Evolutionary conservation across 1,140 invertebrate genomes (phyloP).

Genomic region (Oryctes rhinoceros): DNA sequence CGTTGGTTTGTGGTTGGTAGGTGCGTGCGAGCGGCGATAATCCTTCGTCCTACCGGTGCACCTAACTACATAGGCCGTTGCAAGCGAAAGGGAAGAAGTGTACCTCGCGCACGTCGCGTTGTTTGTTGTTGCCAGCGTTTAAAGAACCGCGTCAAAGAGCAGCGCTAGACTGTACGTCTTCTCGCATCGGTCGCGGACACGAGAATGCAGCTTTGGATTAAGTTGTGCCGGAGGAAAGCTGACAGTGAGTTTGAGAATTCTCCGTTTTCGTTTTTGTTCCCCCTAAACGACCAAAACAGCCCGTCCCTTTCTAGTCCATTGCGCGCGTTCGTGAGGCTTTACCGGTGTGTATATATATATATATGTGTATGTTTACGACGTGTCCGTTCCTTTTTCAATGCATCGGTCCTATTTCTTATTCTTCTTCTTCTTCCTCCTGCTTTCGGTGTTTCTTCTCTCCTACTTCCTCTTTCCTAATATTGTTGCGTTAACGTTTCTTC

Average conservation of each 20-base stretch:
- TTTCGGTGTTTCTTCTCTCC: slow-evolving; percentile 20
- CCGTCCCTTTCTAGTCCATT: slow-evolving; percentile 27
- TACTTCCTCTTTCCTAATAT: slow-evolving; percentile 28
- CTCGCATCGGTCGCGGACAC: slow-evolving; percentile 21
- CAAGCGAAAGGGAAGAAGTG: not conserved
- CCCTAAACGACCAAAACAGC: slow-evolving; percentile 23
- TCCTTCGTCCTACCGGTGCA: not conserved
- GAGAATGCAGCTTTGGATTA: slow-evolving; percentile 39
- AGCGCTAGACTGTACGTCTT: slow-evolving; percentile 13
- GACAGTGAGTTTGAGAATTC: slow-evolving; percentile 39
- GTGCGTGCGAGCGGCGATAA: not conserved
- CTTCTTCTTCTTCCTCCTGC: not conserved
- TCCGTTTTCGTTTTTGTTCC: slow-evolving; percentile 37
- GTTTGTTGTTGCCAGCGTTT: not conserved
- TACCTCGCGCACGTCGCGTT: not conserved
- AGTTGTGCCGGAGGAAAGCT: slow-evolving; percentile 40
- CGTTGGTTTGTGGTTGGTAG: not conserved
- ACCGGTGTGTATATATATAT: not conserved
- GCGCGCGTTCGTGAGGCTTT: not conserved
- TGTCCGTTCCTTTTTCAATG: slow-evolving; percentile 34
- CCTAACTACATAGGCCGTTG: not conserved
- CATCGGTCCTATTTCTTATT: not conserved
- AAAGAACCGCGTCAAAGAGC: not conserved
- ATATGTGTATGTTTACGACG: slow-evolving; percentile 11
- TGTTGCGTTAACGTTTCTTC: not conserved